Evolutionary conservation across 2,888 invertebrate species (phyloP).

Genomic region (Pterobdella sp.): DNA sequence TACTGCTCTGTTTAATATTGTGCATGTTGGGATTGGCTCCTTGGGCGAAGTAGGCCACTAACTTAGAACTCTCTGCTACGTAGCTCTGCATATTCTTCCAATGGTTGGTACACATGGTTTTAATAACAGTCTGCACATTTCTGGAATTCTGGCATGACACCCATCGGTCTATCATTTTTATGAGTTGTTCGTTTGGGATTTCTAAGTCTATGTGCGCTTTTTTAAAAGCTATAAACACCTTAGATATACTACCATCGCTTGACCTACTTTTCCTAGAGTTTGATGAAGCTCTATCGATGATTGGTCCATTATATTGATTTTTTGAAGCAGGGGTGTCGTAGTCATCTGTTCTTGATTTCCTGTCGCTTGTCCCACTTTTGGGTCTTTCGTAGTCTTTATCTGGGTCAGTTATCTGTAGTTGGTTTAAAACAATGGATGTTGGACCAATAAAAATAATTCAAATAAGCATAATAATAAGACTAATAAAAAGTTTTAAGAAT

Average conservation of each 20-base stretch:
- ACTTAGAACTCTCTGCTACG: constrained; percentile 21
- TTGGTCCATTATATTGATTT: background rate
- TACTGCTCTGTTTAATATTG: constrained; percentile 1
- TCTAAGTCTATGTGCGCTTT: constrained; percentile 2
- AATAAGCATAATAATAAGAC: too few species aligned
- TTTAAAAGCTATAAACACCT: background rate
- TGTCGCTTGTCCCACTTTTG: background rate
- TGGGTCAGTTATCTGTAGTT: background rate
- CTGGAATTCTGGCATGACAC: background rate
- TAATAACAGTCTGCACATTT: constrained; percentile 12
- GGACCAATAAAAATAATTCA: too few species aligned
- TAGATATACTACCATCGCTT: background rate
- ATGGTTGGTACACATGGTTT: constrained; percentile 17
- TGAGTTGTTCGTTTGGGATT: background rate
- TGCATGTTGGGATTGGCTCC: background rate
- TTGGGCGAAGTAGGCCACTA: constrained; percentile 1
- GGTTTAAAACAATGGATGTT: too few species aligned
- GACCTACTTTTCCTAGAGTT: background rate
- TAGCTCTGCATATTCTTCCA: constrained; percentile 26
- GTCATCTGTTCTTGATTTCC: constrained; percentile 1
- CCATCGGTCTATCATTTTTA: constrained; percentile 23
- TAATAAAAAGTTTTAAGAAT: too few species aligned
- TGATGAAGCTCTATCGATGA: background rate
- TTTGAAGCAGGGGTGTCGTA: constrained; percentile 19
- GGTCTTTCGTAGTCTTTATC: constrained; percentile 18